phyloP scores from a whole-genome alignment of 2,113 vertebrate genomes.

The Cebus imitator region DNA sequence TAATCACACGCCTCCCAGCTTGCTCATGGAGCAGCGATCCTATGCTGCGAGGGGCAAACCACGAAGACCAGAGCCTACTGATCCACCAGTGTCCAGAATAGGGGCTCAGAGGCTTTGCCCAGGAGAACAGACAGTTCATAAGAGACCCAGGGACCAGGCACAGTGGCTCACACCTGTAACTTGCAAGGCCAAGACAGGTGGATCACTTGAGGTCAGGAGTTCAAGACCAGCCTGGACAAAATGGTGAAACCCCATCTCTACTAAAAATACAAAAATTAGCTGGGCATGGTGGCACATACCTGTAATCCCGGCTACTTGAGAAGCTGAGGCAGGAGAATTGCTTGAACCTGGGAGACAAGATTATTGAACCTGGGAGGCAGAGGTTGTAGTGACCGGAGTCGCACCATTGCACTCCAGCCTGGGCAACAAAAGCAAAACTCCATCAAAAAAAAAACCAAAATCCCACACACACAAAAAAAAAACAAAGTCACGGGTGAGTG shows the following conservation, averaged over 20 bases:
- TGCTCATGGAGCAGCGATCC: background rate
- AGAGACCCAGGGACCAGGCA: background rate
- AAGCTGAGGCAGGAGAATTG: background rate
- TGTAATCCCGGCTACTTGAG: background rate
- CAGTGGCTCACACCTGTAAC: background rate
- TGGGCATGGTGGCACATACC: no score
- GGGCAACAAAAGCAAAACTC: background rate
- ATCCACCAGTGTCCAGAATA: background rate
- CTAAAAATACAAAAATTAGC: no score
- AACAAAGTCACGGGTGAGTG: no score
- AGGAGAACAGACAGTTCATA: background rate
- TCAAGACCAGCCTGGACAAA: no score
- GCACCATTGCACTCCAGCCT: background rate
- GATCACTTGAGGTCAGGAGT: no score
- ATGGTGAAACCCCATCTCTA: no score
- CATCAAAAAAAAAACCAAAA: fast-evolving
- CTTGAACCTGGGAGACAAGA: background rate
- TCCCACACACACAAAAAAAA: no score
- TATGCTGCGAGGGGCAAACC: background rate
- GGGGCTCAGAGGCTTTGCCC: background rate
- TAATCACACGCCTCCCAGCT: background rate
- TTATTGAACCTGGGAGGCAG: background rate
- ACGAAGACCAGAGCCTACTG: background rate
- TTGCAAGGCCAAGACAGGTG: no score
- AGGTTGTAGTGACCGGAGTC: background rate